phyloP scores from a whole-genome alignment of 2,113 vertebrate genomes.

The Ceyx margarethae region DNA sequence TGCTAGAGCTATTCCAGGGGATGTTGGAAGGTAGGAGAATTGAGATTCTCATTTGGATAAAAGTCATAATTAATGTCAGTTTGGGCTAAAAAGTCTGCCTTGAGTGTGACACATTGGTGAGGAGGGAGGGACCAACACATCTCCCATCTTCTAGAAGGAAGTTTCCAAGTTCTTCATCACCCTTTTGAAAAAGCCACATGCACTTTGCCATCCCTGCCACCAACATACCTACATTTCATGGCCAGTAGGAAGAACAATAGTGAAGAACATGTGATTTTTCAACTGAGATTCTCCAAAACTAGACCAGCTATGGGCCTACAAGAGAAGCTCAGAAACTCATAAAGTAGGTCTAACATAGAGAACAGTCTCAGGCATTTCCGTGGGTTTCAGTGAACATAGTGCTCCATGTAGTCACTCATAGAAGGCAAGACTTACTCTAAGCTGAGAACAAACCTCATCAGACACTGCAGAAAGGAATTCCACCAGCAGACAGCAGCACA shows the following conservation, averaged over 20 bases:
- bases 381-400: not conserved
- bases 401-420: not conserved
- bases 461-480: conserved; percentile 17
- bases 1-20: not conserved
- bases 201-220: not conserved
- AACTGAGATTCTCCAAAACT: not conserved
- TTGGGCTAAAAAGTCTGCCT: not conserved
- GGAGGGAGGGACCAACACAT: not conserved
- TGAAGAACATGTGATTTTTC: not conserved
- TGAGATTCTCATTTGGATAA: not conserved
- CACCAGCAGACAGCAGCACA: not conserved
- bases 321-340: not conserved
- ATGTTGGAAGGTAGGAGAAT: not conserved
- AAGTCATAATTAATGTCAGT: not conserved
- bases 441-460: not conserved
- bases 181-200: not conserved
- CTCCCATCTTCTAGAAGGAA: not conserved
- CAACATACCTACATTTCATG: not conserved
- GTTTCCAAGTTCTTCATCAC: not conserved
- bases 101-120: not conserved
- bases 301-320: not conserved
- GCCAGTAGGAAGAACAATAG: not conserved
- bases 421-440: not conserved
- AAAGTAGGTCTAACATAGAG: not conserved
- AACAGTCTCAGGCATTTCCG: not conserved